A percentile compares a stretch with the other conserved stretches of the same genome.
Conservation (phyloP, 2,113 vertebrate genomes). For the Syrrhaptes paradoxus region DNA sequence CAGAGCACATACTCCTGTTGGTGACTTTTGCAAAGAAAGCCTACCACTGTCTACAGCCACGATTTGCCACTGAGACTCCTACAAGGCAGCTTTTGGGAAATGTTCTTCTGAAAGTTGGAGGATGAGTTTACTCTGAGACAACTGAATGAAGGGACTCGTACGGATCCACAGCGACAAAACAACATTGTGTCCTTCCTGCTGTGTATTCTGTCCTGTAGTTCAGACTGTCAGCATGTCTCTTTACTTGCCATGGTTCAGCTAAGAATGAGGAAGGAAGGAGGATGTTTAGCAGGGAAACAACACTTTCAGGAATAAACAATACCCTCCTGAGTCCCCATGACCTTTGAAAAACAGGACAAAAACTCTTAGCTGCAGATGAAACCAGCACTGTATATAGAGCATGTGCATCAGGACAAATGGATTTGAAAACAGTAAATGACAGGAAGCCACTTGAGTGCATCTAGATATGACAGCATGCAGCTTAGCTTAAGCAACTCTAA, state of each 20-base stretch:
- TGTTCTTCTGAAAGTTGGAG: background rate
- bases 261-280: slow-evolving; percentile 12
- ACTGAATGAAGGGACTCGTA: background rate
- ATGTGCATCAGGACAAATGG: background rate
- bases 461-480: background rate
- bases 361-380: background rate
- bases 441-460: background rate
- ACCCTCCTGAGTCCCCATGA: background rate
- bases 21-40: background rate
- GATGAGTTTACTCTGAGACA: background rate
- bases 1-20: background rate
- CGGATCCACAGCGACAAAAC: no score
- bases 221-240: background rate
- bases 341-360: background rate
- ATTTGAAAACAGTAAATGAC: background rate
- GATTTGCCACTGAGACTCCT: background rate
- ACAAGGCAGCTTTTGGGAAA: background rate
- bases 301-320: background rate
- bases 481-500: background rate
- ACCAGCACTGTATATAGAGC: background rate
- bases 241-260: background rate
- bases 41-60: background rate
- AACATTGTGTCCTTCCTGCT: background rate
- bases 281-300: background rate
- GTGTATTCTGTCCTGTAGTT: background rate